A percentile compares a stretch with the other conserved stretches of the same genome.
Evolutionary conservation across 2,888 invertebrate genomes (phyloP).

Genomic region (Elaeidobius kamerunicus): DNA sequence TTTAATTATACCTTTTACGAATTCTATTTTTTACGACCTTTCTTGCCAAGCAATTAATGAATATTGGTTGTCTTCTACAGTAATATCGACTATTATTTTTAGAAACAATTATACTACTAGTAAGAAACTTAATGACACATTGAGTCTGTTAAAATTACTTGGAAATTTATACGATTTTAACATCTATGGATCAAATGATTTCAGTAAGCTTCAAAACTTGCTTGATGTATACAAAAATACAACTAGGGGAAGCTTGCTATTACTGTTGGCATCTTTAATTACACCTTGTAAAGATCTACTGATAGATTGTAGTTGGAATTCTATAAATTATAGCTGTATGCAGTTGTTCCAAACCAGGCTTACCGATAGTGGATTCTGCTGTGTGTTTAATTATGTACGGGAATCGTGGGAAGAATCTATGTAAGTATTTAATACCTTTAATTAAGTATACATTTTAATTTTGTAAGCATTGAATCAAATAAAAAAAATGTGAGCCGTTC

Average conservation of each 20-base stretch:
- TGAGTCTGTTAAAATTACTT: conserved; percentile 36
- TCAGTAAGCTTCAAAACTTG: conserved; percentile 30
- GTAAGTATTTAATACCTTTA: too few species aligned
- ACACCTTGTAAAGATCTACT: conserved; percentile 55
- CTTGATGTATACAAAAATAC: conserved; percentile 30
- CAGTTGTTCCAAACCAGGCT: conserved; percentile 50
- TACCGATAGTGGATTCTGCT: conserved; percentile 59
- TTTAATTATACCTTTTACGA: too few species aligned
- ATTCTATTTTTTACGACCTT: neutral
- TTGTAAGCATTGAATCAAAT: too few species aligned
- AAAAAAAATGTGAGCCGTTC: too few species aligned
- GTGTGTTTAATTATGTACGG: conserved; percentile 44
- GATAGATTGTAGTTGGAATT: conserved; percentile 52
- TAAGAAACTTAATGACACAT: conserved; percentile 14
- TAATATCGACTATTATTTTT: conserved; percentile 4
- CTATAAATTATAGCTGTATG: conserved; percentile 45
- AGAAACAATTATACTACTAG: conserved; percentile 15
- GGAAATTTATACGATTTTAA: conserved; percentile 42
- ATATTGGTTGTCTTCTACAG: neutral
- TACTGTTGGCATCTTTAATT: conserved; percentile 34
- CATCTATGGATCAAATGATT: conserved; percentile 19
- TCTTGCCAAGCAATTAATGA: too few species aligned
- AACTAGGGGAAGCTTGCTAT: conserved; percentile 9
- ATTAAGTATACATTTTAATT: too few species aligned
- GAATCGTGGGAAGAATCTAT: conserved; percentile 8